These are phyloP conservation scores for Digitonthophagus gazella DNA, from an alignment of 2,888 invertebrate species.

Conservation along the genomic window DNA sequence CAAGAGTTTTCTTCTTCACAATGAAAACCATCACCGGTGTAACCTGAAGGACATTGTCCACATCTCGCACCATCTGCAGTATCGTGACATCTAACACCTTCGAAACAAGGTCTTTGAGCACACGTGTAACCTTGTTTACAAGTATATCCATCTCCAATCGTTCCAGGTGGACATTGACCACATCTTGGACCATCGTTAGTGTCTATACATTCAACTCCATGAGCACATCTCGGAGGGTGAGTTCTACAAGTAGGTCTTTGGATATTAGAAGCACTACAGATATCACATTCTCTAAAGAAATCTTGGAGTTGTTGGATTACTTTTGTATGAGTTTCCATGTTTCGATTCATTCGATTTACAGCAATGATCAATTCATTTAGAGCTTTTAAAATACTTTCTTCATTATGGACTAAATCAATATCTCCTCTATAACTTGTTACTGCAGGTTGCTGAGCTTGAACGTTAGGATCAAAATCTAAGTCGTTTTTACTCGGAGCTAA, in stretches of 20 bases:
- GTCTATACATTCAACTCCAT: constrained; percentile 63
- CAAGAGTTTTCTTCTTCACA: constrained; percentile 62
- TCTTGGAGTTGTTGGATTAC: constrained; percentile 69
- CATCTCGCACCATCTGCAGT: constrained; percentile 62
- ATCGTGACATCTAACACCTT: constrained; percentile 63
- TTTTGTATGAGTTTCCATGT: constrained; percentile 66
- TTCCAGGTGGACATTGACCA: constrained; percentile 72
- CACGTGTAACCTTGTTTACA: constrained; percentile 61
- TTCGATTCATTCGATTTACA: constrained; percentile 67
- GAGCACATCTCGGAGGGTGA: constrained; percentile 61
- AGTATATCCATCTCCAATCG: constrained; percentile 71
- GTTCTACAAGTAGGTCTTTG: constrained; percentile 51
- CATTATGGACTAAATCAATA: constrained; percentile 61
- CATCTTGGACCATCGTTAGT: constrained; percentile 62
- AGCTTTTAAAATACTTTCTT: constrained; percentile 62
- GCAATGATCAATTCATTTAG: constrained; percentile 65
- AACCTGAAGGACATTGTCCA: constrained; percentile 74
- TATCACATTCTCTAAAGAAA: constrained; percentile 76
- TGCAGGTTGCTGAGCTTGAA: constrained; percentile 48
- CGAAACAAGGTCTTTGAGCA: constrained; percentile 70
- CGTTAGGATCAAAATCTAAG: constrained; percentile 44
- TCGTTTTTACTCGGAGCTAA: constrained; percentile 44
- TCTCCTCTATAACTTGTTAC: constrained; percentile 61
- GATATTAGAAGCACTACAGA: constrained; percentile 53
- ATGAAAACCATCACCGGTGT: constrained; percentile 71